Percentiles rank a stretch among this genome's conserved stretches.
phyloP scores from a whole-genome alignment of 2,797 vertebrate species.

The Channa striata region DNA sequence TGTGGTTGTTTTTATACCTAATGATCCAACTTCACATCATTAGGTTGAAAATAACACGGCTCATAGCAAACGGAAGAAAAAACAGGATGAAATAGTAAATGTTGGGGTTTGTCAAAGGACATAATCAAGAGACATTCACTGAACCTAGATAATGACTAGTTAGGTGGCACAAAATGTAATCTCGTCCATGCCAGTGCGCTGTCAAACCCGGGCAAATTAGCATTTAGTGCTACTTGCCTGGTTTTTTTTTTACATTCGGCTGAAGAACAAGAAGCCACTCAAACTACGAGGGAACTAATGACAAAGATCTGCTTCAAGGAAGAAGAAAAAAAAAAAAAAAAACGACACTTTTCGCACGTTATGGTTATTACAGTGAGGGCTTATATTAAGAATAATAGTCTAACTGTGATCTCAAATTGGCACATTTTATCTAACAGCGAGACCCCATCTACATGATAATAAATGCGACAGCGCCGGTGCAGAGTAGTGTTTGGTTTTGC shows the following conservation, averaged over 20 bases:
- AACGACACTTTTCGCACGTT: too few species aligned
- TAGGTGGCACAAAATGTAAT: neutral
- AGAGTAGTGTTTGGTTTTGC: neutral
- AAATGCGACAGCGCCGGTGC: conserved; percentile 3
- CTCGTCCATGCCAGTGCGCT: neutral
- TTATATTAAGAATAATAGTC: neutral
- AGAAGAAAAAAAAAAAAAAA: too few species aligned
- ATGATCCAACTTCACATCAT: neutral
- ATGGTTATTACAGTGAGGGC: neutral
- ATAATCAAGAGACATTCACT: neutral
- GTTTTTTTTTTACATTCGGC: neutral
- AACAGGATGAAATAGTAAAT: neutral
- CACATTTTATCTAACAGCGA: neutral
- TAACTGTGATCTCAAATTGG: conserved; percentile 10
- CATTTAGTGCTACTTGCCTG: neutral
- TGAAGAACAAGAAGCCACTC: neutral
- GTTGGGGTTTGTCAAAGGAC: neutral
- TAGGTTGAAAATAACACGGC: neutral
- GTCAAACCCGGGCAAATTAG: conserved; percentile 1
- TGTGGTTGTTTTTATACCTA: neutral
- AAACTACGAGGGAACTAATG: neutral
- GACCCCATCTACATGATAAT: neutral
- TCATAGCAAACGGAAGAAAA: too few species aligned
- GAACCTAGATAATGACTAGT: neutral
- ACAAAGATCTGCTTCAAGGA: neutral